These are phyloP conservation scores for Drosophila grimshawi DNA, from an alignment of 1,140 invertebrate genomes.

Conservation along the genomic window DNA sequence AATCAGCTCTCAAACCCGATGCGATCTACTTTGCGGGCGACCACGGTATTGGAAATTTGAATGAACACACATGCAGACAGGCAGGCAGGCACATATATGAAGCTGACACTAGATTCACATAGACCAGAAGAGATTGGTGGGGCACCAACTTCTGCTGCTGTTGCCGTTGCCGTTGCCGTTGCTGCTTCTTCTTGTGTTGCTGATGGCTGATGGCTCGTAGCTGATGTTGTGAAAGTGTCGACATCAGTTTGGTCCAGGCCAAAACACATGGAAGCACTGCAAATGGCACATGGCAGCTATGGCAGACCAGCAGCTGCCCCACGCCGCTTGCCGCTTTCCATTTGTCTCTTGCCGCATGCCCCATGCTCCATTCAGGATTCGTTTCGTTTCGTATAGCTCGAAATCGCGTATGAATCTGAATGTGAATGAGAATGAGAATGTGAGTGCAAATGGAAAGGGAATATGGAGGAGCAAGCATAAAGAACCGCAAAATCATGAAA, in stretches of 20 bases:
- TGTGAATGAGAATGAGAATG: constrained; percentile 11
- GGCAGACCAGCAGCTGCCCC: constrained; percentile 38
- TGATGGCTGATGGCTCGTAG: constrained; percentile 27
- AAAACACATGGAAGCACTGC: constrained; percentile 67
- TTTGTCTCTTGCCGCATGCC: constrained; percentile 24
- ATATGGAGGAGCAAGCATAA: constrained; percentile 71
- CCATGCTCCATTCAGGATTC: constrained; percentile 16
- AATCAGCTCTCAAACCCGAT: no score
- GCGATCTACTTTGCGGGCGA: neutral
- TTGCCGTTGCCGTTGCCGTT: neutral
- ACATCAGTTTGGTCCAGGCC: constrained; percentile 67
- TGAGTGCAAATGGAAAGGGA: constrained; percentile 11
- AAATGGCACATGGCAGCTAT: constrained; percentile 31
- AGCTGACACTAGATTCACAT: constrained; percentile 3
- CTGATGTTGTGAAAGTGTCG: constrained; percentile 77
- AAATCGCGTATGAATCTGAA: constrained; percentile 19
- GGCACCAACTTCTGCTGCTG: neutral
- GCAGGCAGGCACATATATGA: neutral
- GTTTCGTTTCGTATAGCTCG: constrained; percentile 13
- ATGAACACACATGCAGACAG: constrained; percentile 36
- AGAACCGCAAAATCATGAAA: constrained; percentile 83
- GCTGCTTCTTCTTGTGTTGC: constrained; percentile 11
- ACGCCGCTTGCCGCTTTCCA: constrained; percentile 11
- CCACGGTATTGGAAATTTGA: constrained; percentile 67
- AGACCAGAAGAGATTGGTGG: constrained; percentile 26